phyloP scores from a whole-genome alignment of 2,888 invertebrate genomes.

The Heteromyza rotundicornis region DNA sequence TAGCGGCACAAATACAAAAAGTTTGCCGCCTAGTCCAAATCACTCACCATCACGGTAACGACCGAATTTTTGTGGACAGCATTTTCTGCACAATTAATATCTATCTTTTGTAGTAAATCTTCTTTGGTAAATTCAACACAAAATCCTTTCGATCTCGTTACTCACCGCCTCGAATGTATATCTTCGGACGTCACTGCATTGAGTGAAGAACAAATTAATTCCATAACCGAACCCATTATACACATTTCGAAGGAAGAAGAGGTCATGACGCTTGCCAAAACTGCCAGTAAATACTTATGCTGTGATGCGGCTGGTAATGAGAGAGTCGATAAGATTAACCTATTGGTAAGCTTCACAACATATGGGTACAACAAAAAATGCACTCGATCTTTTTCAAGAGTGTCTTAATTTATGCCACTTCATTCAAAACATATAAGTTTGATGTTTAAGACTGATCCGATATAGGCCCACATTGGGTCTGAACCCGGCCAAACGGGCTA shows the following conservation, averaged over 20 bases:
- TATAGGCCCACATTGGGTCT: too few relatives aligned
- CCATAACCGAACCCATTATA: slow-evolving; percentile 57
- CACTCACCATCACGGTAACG: slow-evolving; percentile 71
- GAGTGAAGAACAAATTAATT: slow-evolving; percentile 51
- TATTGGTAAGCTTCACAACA: slow-evolving; percentile 70
- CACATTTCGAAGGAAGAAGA: slow-evolving; percentile 69
- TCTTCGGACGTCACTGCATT: slow-evolving; percentile 46
- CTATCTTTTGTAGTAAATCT: slow-evolving; percentile 65
- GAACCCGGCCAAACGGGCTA: too few relatives aligned
- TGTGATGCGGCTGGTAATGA: slow-evolving; percentile 72
- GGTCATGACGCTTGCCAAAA: slow-evolving; percentile 87
- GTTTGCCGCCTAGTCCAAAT: slow-evolving; percentile 78
- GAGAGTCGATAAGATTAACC: slow-evolving; percentile 79
- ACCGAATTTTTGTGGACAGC: too few relatives aligned
- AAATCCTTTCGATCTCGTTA: slow-evolving; percentile 66
- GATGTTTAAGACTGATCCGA: too few relatives aligned
- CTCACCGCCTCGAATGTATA: slow-evolving; percentile 55
- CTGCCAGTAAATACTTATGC: slow-evolving; percentile 83
- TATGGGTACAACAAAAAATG: too few relatives aligned
- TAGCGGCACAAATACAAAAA: slow-evolving; percentile 65
- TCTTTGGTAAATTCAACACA: slow-evolving; percentile 66
- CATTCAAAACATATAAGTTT: too few relatives aligned
- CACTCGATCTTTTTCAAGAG: too few relatives aligned
- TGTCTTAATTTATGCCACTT: too few relatives aligned
- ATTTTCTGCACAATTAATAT: background rate